Evolutionary conservation across 2,797 vertebrate genomes (phyloP).

Genomic region (Craterocephalus amniculus): DNA sequence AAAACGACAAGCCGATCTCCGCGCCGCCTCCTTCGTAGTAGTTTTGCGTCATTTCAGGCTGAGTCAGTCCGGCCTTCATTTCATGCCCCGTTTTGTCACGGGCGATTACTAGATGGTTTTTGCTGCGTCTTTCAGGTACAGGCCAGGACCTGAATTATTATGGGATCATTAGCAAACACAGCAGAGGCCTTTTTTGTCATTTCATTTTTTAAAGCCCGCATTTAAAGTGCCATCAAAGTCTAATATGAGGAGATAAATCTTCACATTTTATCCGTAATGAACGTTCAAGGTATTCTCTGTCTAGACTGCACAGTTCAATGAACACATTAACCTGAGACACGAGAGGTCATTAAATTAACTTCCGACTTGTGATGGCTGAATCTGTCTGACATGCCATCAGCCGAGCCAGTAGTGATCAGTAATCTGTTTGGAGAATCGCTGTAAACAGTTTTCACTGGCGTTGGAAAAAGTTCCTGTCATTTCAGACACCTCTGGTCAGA

Average conservation of each 20-base stretch:
- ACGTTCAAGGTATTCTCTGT: conserved; percentile 59
- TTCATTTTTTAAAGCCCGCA: conserved; percentile 51
- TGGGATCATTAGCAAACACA: conserved; percentile 59
- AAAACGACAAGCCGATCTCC: conserved; percentile 27
- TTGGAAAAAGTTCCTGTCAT: not conserved
- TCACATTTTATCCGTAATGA: conserved; percentile 51
- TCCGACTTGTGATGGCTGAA: conserved; percentile 40
- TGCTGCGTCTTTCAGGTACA: conserved; percentile 37
- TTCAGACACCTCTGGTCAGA: conserved; percentile 3
- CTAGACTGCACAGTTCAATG: conserved; percentile 64
- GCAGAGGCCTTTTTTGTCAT: conserved; percentile 52
- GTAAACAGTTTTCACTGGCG: conserved; percentile 17
- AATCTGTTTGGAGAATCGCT: no score
- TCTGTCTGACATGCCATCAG: conserved; percentile 45
- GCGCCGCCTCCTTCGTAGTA: conserved; percentile 28
- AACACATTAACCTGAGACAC: conserved; percentile 69
- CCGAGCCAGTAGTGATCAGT: conserved; percentile 18
- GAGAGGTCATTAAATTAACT: conserved; percentile 64
- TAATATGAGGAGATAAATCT: conserved; percentile 65
- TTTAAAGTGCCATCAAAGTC: conserved; percentile 62
- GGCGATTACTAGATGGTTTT: conserved; percentile 36
- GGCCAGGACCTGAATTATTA: conserved; percentile 43
- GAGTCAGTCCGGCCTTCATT: conserved; percentile 45
- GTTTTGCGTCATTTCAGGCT: conserved; percentile 48
- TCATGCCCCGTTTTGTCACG: conserved; percentile 30